Conservation (phyloP, 2,113 vertebrate genomes). For the Hippocampus barbouri region DNA sequence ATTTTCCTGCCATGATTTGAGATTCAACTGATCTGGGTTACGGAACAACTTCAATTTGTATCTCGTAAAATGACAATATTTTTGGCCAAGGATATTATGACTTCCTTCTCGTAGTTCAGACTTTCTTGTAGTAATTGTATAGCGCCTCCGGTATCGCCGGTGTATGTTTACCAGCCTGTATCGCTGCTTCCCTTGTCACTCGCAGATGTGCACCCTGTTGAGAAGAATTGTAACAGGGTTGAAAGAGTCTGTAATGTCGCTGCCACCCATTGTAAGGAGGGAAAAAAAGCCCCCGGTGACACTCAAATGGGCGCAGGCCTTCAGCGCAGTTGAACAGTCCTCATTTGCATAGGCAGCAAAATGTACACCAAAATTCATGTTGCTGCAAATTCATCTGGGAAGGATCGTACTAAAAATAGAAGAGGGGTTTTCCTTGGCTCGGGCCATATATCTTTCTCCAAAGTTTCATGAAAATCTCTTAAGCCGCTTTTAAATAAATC, state of each 20-base stretch:
- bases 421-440: background rate
- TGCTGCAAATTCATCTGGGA: background rate
- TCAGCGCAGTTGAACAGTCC: background rate
- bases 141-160: background rate
- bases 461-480: background rate
- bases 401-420: background rate
- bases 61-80: background rate
- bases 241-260: constrained; percentile 5
- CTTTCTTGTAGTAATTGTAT: background rate
- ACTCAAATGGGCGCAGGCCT: background rate
- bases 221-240: constrained; percentile 10
- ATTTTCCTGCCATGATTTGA: no score
- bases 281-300: no score
- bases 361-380: background rate
- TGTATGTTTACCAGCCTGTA: background rate
- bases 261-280: background rate
- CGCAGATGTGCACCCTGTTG: constrained; percentile 1
- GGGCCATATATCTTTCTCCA: background rate
- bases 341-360: background rate
- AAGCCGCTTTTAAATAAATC: background rate
- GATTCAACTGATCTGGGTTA: no score
- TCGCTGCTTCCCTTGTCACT: constrained; percentile 1
- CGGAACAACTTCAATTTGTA: no score
- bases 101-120: background rate
- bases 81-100: background rate